Conservation (phyloP, 2,113 vertebrate species). For the Malurus elegans region DNA sequence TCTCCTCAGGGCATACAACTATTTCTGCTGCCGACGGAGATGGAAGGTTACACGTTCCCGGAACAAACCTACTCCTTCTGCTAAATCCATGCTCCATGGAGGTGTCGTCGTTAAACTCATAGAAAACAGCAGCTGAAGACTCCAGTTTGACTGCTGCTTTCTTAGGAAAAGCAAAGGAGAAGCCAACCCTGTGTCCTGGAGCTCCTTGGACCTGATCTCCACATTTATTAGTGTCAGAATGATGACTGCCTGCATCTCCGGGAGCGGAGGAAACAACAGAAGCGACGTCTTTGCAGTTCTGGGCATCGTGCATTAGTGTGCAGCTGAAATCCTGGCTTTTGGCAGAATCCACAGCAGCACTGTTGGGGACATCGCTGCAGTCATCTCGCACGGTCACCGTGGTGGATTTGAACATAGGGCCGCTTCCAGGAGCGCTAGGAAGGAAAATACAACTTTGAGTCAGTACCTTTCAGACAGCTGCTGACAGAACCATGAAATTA, state of each 20-base stretch:
- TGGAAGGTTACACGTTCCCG: slow-evolving; percentile 57
- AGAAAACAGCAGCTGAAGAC: slow-evolving; percentile 86
- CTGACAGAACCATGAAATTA: background rate
- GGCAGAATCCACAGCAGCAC: slow-evolving; percentile 14
- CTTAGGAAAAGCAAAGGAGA: slow-evolving; percentile 89
- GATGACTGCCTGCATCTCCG: slow-evolving; percentile 30
- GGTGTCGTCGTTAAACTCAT: slow-evolving; percentile 79
- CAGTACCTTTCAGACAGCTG: background rate
- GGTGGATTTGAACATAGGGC: slow-evolving; percentile 90
- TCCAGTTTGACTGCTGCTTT: slow-evolving; percentile 83
- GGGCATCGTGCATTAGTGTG: background rate
- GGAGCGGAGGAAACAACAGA: slow-evolving; percentile 16
- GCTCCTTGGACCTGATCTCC: slow-evolving; percentile 70
- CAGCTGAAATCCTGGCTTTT: slow-evolving; percentile 48
- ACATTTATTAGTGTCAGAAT: slow-evolving; percentile 22
- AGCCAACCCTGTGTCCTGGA: slow-evolving; percentile 77
- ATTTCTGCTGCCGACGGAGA: slow-evolving; percentile 57
- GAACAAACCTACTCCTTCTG: slow-evolving; percentile 76
- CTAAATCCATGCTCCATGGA: slow-evolving; percentile 62
- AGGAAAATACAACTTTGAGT: background rate
- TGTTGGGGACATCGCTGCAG: slow-evolving; percentile 55
- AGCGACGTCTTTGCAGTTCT: slow-evolving; percentile 20
- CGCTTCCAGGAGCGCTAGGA: slow-evolving; percentile 85
- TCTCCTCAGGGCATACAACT: slow-evolving; percentile 60
- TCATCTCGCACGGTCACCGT: slow-evolving; percentile 82